These are phyloP conservation scores for Adelognathus sp. DNA, from an alignment of 2,888 invertebrate genomes.

Conservation along the genomic window DNA sequence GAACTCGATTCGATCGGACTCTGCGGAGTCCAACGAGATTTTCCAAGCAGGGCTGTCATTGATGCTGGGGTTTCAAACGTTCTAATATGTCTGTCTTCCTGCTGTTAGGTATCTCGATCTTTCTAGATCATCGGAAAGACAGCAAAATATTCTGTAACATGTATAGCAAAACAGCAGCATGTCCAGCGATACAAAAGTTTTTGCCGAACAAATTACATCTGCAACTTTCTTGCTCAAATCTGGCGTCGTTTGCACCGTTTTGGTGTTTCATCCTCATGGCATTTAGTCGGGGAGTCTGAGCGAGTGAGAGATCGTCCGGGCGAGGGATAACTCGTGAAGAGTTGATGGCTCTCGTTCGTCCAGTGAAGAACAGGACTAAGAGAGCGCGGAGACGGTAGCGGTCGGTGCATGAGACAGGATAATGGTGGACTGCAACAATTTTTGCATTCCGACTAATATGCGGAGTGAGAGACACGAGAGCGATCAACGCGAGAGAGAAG, in stretches of 20 bases:
- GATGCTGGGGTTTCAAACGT: too few species aligned
- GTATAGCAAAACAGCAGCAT: too few species aligned
- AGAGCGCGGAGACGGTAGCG: neutral
- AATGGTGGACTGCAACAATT: constrained; percentile 48
- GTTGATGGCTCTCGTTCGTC: constrained; percentile 23
- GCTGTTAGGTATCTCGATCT: too few species aligned
- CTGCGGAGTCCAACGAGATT: too few species aligned
- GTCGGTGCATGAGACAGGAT: constrained; percentile 29
- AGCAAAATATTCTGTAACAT: too few species aligned
- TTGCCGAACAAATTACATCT: too few species aligned
- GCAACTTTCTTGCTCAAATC: constrained; percentile 5
- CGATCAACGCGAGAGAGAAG: constrained; percentile 36
- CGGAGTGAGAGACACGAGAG: constrained; percentile 26
- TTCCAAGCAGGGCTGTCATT: too few species aligned
- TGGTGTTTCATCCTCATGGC: constrained; percentile 8
- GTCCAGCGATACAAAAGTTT: too few species aligned
- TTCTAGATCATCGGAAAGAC: too few species aligned
- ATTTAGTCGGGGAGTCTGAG: neutral
- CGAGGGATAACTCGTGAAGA: constrained; percentile 13
- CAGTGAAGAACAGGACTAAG: neutral
- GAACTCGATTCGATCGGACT: too few species aligned
- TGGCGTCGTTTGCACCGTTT: neutral
- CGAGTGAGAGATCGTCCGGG: neutral
- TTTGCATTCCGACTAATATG: constrained; percentile 51
- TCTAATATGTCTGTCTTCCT: too few species aligned